Conservation (phyloP, 2,888 invertebrate genomes). For the Patella pellucida region DNA sequence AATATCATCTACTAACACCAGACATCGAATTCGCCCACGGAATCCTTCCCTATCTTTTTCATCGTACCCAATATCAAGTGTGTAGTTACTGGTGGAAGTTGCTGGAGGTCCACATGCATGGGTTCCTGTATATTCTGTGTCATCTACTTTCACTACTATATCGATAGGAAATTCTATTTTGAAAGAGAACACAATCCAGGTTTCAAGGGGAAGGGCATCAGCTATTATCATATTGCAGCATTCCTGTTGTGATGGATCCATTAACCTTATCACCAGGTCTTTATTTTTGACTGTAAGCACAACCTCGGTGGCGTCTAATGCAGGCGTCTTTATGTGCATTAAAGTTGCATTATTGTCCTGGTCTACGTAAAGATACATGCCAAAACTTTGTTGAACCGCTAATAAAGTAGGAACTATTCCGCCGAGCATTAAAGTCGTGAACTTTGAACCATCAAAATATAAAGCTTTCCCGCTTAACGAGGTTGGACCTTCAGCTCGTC, state of each 20-base stretch:
- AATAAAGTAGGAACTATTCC: neutral
- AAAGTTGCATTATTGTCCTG: neutral
- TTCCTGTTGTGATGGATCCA: neutral
- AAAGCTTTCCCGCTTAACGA: neutral
- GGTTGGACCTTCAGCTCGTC: neutral
- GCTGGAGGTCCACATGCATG: neutral
- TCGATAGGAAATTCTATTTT: neutral
- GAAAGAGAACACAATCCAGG: neutral
- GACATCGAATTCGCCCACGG: neutral
- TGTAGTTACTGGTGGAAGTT: neutral
- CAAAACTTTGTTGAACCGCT: neutral
- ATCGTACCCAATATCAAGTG: neutral
- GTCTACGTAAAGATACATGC: neutral
- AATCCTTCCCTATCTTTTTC: neutral
- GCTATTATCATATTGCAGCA: neutral
- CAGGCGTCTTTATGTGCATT: neutral
- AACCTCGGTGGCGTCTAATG: neutral
- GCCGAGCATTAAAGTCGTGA: neutral
- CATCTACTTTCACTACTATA: neutral
- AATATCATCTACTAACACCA: conserved; percentile 2
- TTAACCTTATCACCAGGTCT: neutral
- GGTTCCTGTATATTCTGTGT: neutral
- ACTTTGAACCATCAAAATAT: neutral
- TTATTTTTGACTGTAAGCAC: neutral
- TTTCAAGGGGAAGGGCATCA: neutral